Evolutionary conservation across 2,797 vertebrate genomes (phyloP), one percentile per base, ranked within the genome.

Genomic region (Sarcoramphus papa): DNA sequence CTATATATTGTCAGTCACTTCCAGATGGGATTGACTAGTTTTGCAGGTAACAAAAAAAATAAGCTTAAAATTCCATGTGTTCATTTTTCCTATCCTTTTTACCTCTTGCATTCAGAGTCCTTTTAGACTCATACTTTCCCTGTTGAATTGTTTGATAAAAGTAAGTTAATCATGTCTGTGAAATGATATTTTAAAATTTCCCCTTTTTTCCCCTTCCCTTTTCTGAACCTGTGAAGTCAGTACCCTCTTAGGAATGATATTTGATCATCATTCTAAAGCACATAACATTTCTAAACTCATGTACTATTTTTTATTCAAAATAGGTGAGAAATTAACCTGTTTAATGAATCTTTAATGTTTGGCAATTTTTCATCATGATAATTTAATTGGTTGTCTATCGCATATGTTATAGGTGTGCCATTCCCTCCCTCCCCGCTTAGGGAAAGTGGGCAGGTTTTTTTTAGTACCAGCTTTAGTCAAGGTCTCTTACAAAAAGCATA

Each of bases 331-430:
- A 89, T 94, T 84, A 95, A 53, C 77, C 59, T 67, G 14, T 77
- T 85, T 84, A 82, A 94, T 92, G 63, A 93, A 87, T 95, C 88
- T 89, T 90, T 91, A 92, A 85, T 85, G 35, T 88, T 84, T 95
- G 77, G 63, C 81, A 73, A 28, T 95, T 95, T 96, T 95, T 96
- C 77, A 62, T 90, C 35, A 47, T n/a, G 31, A 41, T 91, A 73
- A 62, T 87, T 96, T 95, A 93, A 87, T 93, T 88, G 45, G 54
- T 95, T 94, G 40, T 91, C 63, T 95, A 56, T 56, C 54, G 8
- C 45, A 5, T 93, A 54, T 77, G 73, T 85, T 68, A 41, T 67
- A 93, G 72, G 21, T 77, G 43, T 88, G 85, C 68, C 33, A 62
- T 89, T 88, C 51, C 12, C 22, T n/a, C 21, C 59, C 54, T 1